Base-by-base conservation (phyloP, 2,888 invertebrate species). In the Drosophila pseudotalamancana region DNA sequence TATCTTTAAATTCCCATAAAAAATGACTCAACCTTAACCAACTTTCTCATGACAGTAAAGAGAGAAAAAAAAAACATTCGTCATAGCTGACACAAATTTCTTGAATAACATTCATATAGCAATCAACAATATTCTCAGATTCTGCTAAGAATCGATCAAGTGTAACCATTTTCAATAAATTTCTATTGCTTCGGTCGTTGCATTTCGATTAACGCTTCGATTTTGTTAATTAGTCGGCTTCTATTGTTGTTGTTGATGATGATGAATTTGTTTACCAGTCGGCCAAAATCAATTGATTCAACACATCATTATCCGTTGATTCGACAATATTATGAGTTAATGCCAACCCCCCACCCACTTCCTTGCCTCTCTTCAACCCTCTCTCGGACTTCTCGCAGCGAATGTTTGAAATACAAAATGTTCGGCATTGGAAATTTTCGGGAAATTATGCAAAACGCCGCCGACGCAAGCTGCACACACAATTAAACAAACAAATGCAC, bases 391-490 rank as follows among this genome's bases (percentile, higher is more conserved):
- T 46, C 55, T 56, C 56, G 56, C 34, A 72, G 42, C 54, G 55
- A 62, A 62, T 76, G 77, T 83, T 86, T 86, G 77, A 73, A 66
- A 71, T 77, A 69, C 83, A 79, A 72, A 79, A 73, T 73, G 61
- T 70, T 54, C 76, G 70, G 75, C 75, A 60, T 54, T 79, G 50
- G 84, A 71, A 80, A 86, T 71, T 86, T 71, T 67, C 29, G 65
- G 73, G 70, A 80, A 87, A 84, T 84, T 81, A 81, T 81, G 81
- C 81, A 87, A 81, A 81, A 78, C 42, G 69, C 31, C 54, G 42
- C 61, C 62, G 59, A 73, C 62, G 65, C 48, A 64, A 56, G 49
- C 14, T 32, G 21, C 25, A 34, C 57, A 16, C 54, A 35, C 27
- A 18, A 45, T 32, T 23, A 27, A 27, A 55, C 53, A 49, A 12